phyloP scores from a whole-genome alignment of 2,888 invertebrate species.

The Therioaphis trifolii region DNA sequence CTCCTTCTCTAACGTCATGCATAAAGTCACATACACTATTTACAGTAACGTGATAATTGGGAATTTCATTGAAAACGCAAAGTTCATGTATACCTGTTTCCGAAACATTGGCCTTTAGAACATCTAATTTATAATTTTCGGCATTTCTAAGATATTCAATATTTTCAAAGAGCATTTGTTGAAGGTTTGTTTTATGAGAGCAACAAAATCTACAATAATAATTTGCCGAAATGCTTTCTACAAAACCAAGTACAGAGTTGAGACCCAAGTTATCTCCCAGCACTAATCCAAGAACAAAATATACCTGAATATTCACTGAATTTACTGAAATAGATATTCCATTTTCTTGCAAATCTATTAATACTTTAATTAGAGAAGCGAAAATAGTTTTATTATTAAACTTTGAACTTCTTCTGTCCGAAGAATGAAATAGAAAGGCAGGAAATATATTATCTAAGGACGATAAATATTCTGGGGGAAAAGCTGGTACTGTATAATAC shows the following conservation, averaged over 20 bases:
- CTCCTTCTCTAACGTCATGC: too few relatives aligned
- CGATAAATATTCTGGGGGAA: constrained; percentile 15
- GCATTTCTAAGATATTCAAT: background rate
- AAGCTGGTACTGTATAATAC: background rate
- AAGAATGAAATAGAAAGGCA: background rate
- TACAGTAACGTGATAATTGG: too few relatives aligned
- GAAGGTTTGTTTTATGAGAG: background rate
- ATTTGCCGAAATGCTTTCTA: background rate
- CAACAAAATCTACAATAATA: background rate
- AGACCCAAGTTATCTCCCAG: background rate
- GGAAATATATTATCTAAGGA: constrained; percentile 17
- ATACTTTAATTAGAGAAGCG: background rate
- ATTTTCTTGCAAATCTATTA: background rate
- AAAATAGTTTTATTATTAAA: background rate
- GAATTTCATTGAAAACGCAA: too few relatives aligned
- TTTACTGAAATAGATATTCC: background rate
- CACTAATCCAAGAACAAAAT: background rate
- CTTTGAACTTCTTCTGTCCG: background rate
- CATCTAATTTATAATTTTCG: background rate
- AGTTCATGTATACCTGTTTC: background rate
- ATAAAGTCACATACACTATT: too few relatives aligned
- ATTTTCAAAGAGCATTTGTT: background rate
- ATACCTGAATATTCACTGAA: background rate
- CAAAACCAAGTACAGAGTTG: background rate
- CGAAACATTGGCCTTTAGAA: background rate